phyloP scores from a whole-genome alignment of 2,888 invertebrate genomes.

The Yponomeuta cagnagella region DNA sequence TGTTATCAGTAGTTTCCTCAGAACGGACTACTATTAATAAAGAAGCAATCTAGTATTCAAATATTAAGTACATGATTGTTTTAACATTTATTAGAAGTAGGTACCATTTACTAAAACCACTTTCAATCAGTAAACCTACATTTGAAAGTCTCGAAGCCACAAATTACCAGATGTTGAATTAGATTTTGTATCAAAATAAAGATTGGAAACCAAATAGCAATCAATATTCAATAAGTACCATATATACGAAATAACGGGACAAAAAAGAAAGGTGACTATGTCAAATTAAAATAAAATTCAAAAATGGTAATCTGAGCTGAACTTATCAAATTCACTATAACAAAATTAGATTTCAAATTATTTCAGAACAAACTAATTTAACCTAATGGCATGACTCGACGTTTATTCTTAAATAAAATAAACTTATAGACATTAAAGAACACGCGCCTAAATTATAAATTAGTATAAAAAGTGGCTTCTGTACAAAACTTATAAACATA shows the following conservation, averaged over 20 bases:
- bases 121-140: constrained; percentile 20
- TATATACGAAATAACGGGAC: not conserved
- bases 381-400: constrained; percentile 72
- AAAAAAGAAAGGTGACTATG: constrained; percentile 19
- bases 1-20: not conserved
- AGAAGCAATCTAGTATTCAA: no score
- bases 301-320: constrained; percentile 13
- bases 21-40: not conserved
- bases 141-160: constrained; percentile 23
- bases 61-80: no score
- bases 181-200: constrained; percentile 13
- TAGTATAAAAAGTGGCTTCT: constrained; percentile 32
- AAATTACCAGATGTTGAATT: constrained; percentile 21
- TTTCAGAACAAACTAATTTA: constrained; percentile 39
- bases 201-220: constrained; percentile 11
- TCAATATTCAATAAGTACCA: constrained; percentile 11
- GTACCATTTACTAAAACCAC: not conserved
- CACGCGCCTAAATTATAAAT: constrained; percentile 25
- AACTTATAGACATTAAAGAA: constrained; percentile 37
- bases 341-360: constrained; percentile 25
- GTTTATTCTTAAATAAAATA: constrained; percentile 41
- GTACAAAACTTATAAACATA: constrained; percentile 56
- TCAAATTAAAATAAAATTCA: constrained; percentile 21
- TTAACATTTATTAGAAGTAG: no score
- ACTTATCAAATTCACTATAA: constrained; percentile 17